A percentile compares a stretch with the other conserved stretches of the same genome.
These are phyloP conservation scores for Chaitophorus viminalis DNA, from an alignment of 2,888 invertebrate species.

Conservation along the genomic window DNA sequence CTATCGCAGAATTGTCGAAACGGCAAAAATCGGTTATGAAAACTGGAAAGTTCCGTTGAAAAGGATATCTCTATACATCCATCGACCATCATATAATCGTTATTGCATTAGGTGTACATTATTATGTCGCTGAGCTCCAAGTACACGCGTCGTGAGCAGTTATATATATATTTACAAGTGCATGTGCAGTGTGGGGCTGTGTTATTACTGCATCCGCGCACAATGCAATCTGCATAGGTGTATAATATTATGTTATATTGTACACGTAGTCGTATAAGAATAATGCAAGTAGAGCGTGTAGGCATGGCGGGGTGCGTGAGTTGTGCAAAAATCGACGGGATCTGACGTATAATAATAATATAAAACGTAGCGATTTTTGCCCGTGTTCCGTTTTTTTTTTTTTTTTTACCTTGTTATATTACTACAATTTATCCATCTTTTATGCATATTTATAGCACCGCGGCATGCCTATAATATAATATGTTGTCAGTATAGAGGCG, in stretches of 20 bases:
- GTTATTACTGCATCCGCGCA: not conserved
- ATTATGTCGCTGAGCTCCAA: no score
- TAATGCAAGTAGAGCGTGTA: slow-evolving; percentile 12
- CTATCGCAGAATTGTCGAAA: not conserved
- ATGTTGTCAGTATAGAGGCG: no score
- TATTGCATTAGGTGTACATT: no score
- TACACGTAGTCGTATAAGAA: not conserved
- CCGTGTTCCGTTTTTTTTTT: not conserved
- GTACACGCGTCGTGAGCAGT: no score
- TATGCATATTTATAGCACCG: slow-evolving; percentile 3
- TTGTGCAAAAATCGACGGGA: slow-evolving; percentile 31
- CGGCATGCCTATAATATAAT: not conserved
- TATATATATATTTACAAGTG: no score
- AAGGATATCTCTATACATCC: no score
- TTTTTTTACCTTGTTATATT: not conserved
- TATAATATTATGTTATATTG: not conserved
- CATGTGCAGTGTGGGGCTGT: no score
- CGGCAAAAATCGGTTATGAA: not conserved
- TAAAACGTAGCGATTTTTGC: slow-evolving; percentile 15
- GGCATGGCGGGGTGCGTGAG: not conserved
- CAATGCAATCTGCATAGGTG: not conserved
- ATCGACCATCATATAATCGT: no score
- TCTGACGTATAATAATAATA: not conserved
- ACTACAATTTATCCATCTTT: not conserved
- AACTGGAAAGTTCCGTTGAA: not conserved